phyloP scores from a whole-genome alignment of 2,888 invertebrate genomes.

The Scrobipalpa costella region DNA sequence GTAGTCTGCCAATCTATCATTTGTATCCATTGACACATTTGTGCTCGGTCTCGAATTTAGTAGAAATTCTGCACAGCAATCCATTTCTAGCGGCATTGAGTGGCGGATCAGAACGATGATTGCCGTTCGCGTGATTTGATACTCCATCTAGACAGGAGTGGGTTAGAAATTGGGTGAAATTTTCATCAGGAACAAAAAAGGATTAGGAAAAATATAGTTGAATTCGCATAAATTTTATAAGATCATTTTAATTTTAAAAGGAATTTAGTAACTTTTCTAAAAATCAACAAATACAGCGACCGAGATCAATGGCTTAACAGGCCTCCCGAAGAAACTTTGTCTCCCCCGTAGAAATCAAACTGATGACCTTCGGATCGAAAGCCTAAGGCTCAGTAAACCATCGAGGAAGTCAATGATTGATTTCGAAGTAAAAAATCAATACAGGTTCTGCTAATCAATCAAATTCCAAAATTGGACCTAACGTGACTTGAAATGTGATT shows the following conservation, averaged over 20 bases:
- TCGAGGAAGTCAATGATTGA: no score
- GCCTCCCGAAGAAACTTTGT: no score
- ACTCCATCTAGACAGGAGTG: neutral
- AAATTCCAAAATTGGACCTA: neutral
- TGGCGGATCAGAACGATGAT: conserved; percentile 16
- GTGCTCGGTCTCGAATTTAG: conserved; percentile 14
- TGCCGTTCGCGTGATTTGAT: conserved; percentile 12
- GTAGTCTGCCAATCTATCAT: conserved; percentile 20
- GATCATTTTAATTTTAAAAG: no score
- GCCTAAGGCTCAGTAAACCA: no score
- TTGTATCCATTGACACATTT: conserved; percentile 19
- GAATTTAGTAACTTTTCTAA: no score
- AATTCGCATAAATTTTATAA: no score
- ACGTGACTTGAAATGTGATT: neutral
- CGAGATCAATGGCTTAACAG: no score
- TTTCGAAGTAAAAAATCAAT: no score
- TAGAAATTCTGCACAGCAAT: conserved; percentile 15
- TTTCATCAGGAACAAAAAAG: neutral
- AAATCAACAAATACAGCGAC: no score
- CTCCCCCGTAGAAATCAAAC: no score
- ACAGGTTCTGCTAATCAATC: neutral
- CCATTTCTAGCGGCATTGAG: conserved; percentile 18
- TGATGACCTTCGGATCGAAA: no score
- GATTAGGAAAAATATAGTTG: no score
- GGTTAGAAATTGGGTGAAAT: neutral